These are phyloP conservation scores for Struthio camelus DNA, from an alignment of 2,113 vertebrate species.

Conservation along the genomic window DNA sequence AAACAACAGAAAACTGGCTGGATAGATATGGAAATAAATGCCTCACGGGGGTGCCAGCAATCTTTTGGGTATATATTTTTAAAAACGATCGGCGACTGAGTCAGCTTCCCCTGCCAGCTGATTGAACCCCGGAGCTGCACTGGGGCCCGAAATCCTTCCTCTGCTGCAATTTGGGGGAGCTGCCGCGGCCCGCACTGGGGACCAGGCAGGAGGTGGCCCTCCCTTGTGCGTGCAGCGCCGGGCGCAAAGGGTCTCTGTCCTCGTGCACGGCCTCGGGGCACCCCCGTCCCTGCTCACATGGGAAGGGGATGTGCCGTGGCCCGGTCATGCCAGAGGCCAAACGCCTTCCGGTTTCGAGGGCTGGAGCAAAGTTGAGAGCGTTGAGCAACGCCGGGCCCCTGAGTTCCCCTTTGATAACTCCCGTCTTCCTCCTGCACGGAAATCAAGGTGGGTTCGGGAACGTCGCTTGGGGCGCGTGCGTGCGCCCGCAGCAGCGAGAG, in stretches of 20 bases:
- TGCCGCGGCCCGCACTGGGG: too few relatives aligned
- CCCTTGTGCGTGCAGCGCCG: background rate
- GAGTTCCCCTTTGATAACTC: background rate
- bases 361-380: constrained; percentile 23
- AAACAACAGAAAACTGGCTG: constrained; percentile 23
- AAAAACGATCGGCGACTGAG: fast-evolving
- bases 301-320: background rate
- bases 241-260: background rate
- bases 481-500: background rate
- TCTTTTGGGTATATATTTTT: background rate
- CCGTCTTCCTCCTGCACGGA: too few relatives aligned
- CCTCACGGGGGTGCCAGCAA: background rate
- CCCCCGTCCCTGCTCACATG: too few relatives aligned
- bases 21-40: constrained; percentile 6
- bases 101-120: background rate
- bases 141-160: too few relatives aligned
- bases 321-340: background rate
- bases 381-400: background rate
- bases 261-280: background rate
- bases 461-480: fast-evolving
- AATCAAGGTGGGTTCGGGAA: background rate
- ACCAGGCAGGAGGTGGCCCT: background rate
- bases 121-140: background rate
- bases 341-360: background rate
- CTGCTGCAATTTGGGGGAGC: too few relatives aligned